phyloP scores from a whole-genome alignment of 2,113 vertebrate genomes.

The Nesogale talazaci region DNA sequence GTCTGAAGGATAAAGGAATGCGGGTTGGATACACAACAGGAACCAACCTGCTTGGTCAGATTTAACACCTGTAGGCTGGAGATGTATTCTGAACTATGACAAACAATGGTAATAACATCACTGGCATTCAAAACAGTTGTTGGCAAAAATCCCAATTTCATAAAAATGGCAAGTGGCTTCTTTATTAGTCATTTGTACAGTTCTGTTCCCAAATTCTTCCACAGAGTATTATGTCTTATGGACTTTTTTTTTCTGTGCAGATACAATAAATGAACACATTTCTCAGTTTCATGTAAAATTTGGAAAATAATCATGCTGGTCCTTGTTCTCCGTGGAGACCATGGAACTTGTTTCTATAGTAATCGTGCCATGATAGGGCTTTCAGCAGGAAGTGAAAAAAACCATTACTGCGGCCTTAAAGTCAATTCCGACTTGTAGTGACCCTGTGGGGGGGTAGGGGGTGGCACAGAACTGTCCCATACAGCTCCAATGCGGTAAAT shows the following conservation, averaged over 20 bases:
- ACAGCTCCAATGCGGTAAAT: background rate
- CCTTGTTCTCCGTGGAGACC: slow-evolving; percentile 26
- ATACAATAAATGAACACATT: background rate
- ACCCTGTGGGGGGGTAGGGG: background rate
- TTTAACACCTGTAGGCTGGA: background rate
- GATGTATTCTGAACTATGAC: background rate
- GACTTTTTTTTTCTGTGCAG: slow-evolving; percentile 1
- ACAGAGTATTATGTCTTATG: background rate
- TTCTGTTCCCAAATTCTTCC: slow-evolving; percentile 43
- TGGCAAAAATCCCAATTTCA: slow-evolving; percentile 48
- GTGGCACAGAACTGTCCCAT: background rate
- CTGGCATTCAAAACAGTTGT: background rate
- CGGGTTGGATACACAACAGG: background rate
- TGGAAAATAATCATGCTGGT: slow-evolving; percentile 36
- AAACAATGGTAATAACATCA: background rate
- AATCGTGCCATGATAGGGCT: background rate
- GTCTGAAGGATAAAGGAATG: too few species aligned
- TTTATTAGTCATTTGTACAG: slow-evolving; percentile 16
- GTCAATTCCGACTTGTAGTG: background rate
- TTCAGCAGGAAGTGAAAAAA: background rate
- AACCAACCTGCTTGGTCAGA: background rate
- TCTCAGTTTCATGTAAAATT: slow-evolving; percentile 11
- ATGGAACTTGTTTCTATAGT: slow-evolving; percentile 52
- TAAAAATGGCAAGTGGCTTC: slow-evolving; percentile 39
- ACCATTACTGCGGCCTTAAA: background rate